Conservation (phyloP, 30 jellyfish, hydroid and myxozoan genomes). For the Chrysaora quinquecirrha region DNA sequence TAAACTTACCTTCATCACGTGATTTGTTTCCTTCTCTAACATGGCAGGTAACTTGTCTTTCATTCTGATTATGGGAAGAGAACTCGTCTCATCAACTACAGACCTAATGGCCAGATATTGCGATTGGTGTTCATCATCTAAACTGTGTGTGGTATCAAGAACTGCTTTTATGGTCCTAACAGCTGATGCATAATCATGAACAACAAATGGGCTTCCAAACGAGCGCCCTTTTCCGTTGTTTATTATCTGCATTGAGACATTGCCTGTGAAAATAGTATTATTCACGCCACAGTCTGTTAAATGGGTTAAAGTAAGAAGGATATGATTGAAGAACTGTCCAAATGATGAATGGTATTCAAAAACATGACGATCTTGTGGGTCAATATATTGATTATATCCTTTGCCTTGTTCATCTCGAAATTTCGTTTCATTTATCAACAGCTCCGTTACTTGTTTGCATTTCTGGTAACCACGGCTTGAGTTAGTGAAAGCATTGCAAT, state of each 20-base stretch:
- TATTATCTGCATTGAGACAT: not conserved
- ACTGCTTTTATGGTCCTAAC: constrained; percentile 8
- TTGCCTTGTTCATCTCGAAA: not conserved
- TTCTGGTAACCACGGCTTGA: not conserved
- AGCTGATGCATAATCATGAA: constrained; percentile 30
- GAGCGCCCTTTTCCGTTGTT: not conserved
- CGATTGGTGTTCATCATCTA: constrained; percentile 4
- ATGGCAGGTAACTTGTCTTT: not conserved
- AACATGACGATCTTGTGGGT: constrained; percentile 36
- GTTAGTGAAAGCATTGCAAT: not conserved
- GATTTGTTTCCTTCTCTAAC: not conserved
- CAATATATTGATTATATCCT: constrained; percentile 13
- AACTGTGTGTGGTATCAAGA: constrained; percentile 9
- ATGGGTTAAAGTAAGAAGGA: constrained; percentile 28
- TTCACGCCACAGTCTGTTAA: constrained; percentile 57
- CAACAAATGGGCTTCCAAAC: constrained; percentile 11
- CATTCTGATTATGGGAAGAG: constrained; percentile 2
- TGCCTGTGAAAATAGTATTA: constrained; percentile 7
- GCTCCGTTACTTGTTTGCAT: not conserved
- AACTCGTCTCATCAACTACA: constrained; percentile 27
- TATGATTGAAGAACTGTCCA: constrained; percentile 26
- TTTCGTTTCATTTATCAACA: not conserved
- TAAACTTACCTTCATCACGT: constrained; percentile 5
- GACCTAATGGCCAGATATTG: constrained; percentile 16
- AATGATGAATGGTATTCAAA: constrained; percentile 37